A percentile compares a stretch with the other conserved stretches of the same genome.
Conservation (phyloP, 2,888 invertebrate species). For the Myopa tessellatipennis region DNA sequence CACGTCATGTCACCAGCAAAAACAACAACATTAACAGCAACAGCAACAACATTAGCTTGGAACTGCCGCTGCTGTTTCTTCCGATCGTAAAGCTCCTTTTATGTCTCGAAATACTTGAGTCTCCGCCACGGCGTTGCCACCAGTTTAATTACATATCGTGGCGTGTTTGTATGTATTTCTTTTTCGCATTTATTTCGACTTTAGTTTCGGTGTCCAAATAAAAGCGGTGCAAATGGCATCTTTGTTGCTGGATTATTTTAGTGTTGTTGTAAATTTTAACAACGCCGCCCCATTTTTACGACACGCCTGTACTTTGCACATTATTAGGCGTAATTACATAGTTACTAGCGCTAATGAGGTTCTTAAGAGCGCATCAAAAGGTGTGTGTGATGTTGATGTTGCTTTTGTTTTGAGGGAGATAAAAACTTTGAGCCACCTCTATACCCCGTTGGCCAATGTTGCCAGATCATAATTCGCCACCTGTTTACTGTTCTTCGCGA, state of each 20-base stretch:
- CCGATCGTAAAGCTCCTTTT: conserved; percentile 28
- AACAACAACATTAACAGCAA: not conserved
- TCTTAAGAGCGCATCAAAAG: not conserved
- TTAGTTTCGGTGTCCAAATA: not conserved
- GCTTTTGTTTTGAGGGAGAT: too few species aligned
- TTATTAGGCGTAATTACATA: conserved; percentile 5
- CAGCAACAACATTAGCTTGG: not conserved
- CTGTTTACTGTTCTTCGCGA: too few species aligned
- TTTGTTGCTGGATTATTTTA: not conserved
- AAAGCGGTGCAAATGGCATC: not conserved
- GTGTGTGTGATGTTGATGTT: not conserved
- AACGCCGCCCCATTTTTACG: conserved; percentile 14
- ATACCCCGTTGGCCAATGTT: too few species aligned
- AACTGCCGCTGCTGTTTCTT: not conserved
- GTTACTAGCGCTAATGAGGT: conserved; percentile 1
- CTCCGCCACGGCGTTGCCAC: conserved; percentile 16
- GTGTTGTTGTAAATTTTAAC: not conserved
- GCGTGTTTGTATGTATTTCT: not conserved
- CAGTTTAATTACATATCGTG: conserved; percentile 8
- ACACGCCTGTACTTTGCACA: conserved; percentile 17
- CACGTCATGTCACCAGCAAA: not conserved
- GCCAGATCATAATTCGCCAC: too few species aligned
- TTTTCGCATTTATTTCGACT: not conserved
- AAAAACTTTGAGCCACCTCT: too few species aligned
- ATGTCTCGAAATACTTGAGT: not conserved